Base-by-base conservation (phyloP, 2,888 invertebrate species). In the Hypsopygia costalis region DNA sequence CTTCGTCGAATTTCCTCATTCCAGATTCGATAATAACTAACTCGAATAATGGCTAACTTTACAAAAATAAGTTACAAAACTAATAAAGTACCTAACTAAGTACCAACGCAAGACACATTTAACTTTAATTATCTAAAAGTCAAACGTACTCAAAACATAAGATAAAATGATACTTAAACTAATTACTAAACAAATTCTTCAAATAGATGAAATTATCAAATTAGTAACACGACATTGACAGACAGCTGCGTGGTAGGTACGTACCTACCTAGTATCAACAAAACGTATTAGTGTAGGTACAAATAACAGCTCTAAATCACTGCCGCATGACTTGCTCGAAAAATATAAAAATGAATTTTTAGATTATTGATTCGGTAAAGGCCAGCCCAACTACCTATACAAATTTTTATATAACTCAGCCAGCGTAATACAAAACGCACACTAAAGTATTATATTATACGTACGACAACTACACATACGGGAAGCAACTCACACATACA, bases 391-490 rank as follows among this genome's bases (percentile, higher is more conserved):
- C 75, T 25, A 27, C 25, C 34, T 78, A 77, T 73, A 83, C 74
- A 73, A 16, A 75, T 72, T 81, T 85, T 81, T 81, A 83, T 82
- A 60, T 66, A 60, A 50, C 44, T 51, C 51, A 53, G 51, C 47
- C 41, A 38, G 16, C 16, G 70, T 80, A 72, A 73, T 74, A 78
- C 69, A 77, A 77, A 76, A 74, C 79, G 57, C 72, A 52, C 61
- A 70, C 69, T 61, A 57, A 36, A 44, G 56, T 43, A 64, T 4
- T 51, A 55, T 42, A 53, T 58, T 69, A 65, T 66, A 56, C 57
- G 65, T 64, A 70, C 76, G 62, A 63, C 67, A 77, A 77, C 78
- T 82, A 83, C 81, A 80, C 76, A 64, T 79, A 82, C 81, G 79
- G 78, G 78, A 79, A 80, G 75, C 69, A 38, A 72, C 78, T 1